These are phyloP conservation scores for Zosterops pallidus DNA, from an alignment of 2,113 vertebrate genomes.

Conservation along the genomic window DNA sequence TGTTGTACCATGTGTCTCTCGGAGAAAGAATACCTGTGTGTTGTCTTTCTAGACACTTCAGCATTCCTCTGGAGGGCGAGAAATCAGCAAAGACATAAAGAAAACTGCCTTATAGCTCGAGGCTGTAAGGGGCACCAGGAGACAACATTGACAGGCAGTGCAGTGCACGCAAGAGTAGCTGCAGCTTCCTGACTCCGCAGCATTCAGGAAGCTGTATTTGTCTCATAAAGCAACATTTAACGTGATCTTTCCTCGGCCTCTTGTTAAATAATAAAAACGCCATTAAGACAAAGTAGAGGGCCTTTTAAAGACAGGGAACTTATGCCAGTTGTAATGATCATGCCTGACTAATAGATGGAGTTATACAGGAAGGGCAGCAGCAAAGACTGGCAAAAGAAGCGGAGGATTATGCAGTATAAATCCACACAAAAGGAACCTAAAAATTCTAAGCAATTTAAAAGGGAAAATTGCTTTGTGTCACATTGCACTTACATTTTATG, in stretches of 20 bases:
- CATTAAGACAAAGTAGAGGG: not conserved
- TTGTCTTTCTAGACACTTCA: not conserved
- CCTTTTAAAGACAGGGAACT: not conserved
- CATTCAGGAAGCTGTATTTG: not conserved
- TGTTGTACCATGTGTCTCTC: not conserved
- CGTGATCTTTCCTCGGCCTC: not conserved
- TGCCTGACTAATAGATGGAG: not conserved
- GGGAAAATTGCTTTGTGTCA: constrained; percentile 8
- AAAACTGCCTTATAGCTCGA: not conserved
- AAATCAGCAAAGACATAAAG: not conserved
- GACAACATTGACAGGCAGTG: not conserved
- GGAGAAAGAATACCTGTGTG: not conserved
- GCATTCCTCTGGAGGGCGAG: not conserved
- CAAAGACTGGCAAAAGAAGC: not conserved
- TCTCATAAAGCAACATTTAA: not conserved
- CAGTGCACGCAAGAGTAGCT: accelerated
- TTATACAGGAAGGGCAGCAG: not conserved
- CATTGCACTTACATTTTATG: constrained; percentile 7
- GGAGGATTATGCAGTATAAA: not conserved
- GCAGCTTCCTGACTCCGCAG: not conserved
- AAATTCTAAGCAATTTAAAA: not conserved
- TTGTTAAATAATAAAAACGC: not conserved
- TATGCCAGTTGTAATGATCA: not conserved
- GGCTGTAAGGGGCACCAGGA: not conserved
- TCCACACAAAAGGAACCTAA: not conserved